phyloP scores from a whole-genome alignment of 2,797 vertebrate species.

The Podarcis lilfordi region DNA sequence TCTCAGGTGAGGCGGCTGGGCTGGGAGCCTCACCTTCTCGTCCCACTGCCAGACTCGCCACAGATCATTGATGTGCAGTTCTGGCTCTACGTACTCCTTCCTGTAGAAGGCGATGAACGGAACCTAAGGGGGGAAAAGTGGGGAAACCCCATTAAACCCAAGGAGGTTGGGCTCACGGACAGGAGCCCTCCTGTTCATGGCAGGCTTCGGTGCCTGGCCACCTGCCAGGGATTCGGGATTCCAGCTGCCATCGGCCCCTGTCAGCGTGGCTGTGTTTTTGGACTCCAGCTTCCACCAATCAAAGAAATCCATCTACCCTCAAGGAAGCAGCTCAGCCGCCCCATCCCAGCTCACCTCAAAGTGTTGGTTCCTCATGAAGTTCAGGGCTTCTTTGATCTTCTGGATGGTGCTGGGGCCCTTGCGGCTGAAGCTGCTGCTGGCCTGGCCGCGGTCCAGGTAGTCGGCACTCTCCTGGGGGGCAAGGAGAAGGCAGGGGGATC shows the following conservation, averaged over 20 bases:
- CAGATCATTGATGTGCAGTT: slow-evolving; percentile 96
- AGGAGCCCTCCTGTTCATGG: too few species aligned
- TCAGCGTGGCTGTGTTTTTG: too few species aligned
- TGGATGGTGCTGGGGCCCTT: slow-evolving; percentile 98
- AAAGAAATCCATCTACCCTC: background rate
- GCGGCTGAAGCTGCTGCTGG: slow-evolving; percentile 90
- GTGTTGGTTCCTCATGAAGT: slow-evolving; percentile 99
- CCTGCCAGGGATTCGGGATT: background rate
- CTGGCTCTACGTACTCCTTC: slow-evolving; percentile 99
- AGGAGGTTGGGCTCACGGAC: fast-evolving
- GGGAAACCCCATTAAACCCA: background rate
- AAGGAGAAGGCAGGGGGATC: too few species aligned
- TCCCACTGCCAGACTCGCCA: slow-evolving; percentile 99
- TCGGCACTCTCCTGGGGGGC: slow-evolving; percentile 89
- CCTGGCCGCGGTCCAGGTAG: slow-evolving; percentile 92
- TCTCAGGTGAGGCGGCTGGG: too few species aligned
- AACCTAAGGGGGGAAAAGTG: slow-evolving; percentile 78
- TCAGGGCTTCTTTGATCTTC: slow-evolving; percentile 97
- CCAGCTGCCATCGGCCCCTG: too few species aligned
- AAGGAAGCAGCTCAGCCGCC: background rate
- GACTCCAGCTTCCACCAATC: background rate
- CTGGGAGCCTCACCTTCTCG: slow-evolving; percentile 88
- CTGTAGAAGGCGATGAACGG: slow-evolving; percentile 99
- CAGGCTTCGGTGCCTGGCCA: background rate
- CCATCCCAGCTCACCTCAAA: slow-evolving; percentile 87